These are phyloP conservation scores for Prorops nasuta DNA, from an alignment of 1,140 invertebrate species.

Conservation along the genomic window DNA sequence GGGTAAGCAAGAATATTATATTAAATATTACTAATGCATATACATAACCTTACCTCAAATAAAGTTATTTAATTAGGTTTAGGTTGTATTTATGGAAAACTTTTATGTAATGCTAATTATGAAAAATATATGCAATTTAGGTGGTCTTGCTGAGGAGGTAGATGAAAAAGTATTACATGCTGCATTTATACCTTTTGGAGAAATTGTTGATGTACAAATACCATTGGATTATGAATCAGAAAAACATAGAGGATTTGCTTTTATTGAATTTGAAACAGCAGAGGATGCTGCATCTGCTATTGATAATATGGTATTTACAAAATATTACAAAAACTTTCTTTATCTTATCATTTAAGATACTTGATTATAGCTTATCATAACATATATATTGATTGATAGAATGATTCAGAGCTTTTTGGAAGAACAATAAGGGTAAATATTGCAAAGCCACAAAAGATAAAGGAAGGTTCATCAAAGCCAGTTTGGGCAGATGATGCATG, in stretches of 20 bases:
- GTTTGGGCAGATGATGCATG: slow-evolving; percentile 98
- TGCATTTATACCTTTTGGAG: slow-evolving; percentile 97
- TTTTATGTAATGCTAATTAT: too few relatives aligned
- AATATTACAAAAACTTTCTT: too few relatives aligned
- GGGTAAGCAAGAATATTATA: slow-evolving; percentile 42
- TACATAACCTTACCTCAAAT: not conserved
- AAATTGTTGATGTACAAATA: slow-evolving; percentile 95
- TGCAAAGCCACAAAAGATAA: slow-evolving; percentile 93
- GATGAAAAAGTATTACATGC: slow-evolving; percentile 94
- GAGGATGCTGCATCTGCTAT: slow-evolving; percentile 97
- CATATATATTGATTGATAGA: slow-evolving; percentile 62
- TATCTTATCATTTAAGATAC: too few relatives aligned
- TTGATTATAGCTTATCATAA: slow-evolving; percentile 12
- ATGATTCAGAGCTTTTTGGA: slow-evolving; percentile 97
- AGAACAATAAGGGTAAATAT: slow-evolving; percentile 95
- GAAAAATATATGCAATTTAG: too few relatives aligned
- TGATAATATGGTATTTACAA: slow-evolving; percentile 93
- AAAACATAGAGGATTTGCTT: slow-evolving; percentile 96
- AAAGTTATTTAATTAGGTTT: not conserved
- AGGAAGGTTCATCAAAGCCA: slow-evolving; percentile 89
- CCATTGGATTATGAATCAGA: slow-evolving; percentile 97
- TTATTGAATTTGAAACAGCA: slow-evolving; percentile 94
- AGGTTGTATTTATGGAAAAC: too few relatives aligned
- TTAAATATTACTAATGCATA: slow-evolving; percentile 1
- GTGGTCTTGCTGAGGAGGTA: slow-evolving; percentile 95